phyloP scores from a whole-genome alignment of 1,140 invertebrate species.

The Drosophila tsacasi region DNA sequence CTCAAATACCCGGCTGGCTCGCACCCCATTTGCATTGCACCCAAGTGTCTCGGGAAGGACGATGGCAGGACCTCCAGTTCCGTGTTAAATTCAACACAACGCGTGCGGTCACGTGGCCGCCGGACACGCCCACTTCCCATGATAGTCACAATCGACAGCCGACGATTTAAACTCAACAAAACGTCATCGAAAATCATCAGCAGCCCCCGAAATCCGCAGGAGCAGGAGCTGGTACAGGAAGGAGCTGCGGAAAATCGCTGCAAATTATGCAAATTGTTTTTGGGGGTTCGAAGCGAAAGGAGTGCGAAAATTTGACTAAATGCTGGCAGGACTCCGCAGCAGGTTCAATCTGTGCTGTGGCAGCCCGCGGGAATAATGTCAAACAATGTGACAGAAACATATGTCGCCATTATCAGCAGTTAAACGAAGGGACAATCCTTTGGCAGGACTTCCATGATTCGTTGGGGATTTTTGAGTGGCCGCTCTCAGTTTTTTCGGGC shows the following conservation, averaged over 20 bases:
- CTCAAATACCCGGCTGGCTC: constrained; percentile 15
- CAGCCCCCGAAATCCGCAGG: constrained; percentile 1
- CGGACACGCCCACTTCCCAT: constrained; percentile 71
- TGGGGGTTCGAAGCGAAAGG: constrained; percentile 34
- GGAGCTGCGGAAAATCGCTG: constrained; percentile 66
- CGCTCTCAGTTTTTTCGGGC: neutral
- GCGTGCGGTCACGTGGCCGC: constrained; percentile 76
- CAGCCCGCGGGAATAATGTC: constrained; percentile 43
- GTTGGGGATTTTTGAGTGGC: neutral
- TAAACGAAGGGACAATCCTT: constrained; percentile 56
- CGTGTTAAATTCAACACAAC: constrained; percentile 80
- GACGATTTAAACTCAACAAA: constrained; percentile 63
- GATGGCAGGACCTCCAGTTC: constrained; percentile 23
- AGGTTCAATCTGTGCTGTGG: constrained; percentile 67
- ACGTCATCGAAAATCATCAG: constrained; percentile 56
- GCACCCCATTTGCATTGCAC: constrained; percentile 61
- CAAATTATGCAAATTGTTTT: constrained; percentile 80
- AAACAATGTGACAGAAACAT: constrained; percentile 76
- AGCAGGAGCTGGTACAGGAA: constrained; percentile 15
- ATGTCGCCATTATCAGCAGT: constrained; percentile 72
- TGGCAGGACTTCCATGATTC: constrained; percentile 26
- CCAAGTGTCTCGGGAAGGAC: constrained; percentile 34
- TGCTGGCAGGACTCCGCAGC: constrained; percentile 51
- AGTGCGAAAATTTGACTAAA: constrained; percentile 81
- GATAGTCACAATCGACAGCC: constrained; percentile 69